phyloP scores from a whole-genome alignment of 2,888 invertebrate genomes.

The Lycia hirtaria region DNA sequence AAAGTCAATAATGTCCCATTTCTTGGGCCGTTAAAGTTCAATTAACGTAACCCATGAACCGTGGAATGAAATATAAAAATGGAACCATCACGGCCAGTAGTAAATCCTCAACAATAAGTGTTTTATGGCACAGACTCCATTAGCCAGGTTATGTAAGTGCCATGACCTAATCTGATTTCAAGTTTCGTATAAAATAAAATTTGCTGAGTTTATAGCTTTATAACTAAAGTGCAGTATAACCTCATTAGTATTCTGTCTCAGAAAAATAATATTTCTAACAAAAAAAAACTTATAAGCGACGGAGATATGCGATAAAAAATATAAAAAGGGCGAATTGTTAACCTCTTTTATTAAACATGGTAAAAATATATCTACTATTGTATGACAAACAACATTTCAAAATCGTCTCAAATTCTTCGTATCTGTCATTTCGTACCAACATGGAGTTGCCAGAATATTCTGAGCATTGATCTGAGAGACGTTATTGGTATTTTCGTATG shows the following conservation, averaged over 20 bases:
- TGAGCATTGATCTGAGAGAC: no score
- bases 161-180: slow-evolving; percentile 46
- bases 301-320: no score
- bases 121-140: slow-evolving; percentile 66
- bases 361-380: no score
- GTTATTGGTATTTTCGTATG: no score
- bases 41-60: slow-evolving; percentile 71
- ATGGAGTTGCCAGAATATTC: no score
- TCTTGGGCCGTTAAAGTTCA: slow-evolving; percentile 74
- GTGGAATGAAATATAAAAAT: slow-evolving; percentile 79
- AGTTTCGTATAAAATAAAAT: slow-evolving; percentile 42
- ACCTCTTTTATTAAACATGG: no score
- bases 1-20: slow-evolving; percentile 70
- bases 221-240: not conserved
- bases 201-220: not conserved
- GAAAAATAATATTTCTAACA: no score
- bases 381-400: no score
- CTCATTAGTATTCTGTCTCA: not conserved
- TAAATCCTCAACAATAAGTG: slow-evolving; percentile 68
- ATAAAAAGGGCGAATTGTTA: no score
- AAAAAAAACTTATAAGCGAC: no score
- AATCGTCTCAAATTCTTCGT: no score
- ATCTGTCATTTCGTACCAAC: no score
- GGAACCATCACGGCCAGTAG: slow-evolving; percentile 59
- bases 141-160: slow-evolving; percentile 41